Conservation (phyloP, 2,797 vertebrate genomes). For the Lepilemur septentrionalis region DNA sequence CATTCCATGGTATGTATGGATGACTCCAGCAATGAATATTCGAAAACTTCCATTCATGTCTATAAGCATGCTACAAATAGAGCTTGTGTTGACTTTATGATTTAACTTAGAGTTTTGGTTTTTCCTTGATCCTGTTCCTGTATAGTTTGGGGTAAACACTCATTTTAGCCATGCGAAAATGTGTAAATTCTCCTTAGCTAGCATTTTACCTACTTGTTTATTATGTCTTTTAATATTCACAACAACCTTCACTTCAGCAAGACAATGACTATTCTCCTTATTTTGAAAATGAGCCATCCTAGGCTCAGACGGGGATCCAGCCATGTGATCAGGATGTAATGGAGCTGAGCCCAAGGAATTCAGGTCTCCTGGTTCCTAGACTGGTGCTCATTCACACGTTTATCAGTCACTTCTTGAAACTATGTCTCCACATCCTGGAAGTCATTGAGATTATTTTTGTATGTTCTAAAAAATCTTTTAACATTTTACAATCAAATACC, state of each 20-base stretch:
- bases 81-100: not conserved
- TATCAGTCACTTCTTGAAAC: not conserved
- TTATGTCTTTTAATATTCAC: not conserved
- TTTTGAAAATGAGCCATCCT: not conserved
- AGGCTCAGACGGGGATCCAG: not conserved
- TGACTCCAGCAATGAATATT: not conserved
- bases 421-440: not conserved
- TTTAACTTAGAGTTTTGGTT: not conserved
- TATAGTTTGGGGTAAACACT: not conserved
- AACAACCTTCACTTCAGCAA: not conserved
- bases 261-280: not conserved
- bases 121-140: not conserved
- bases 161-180: not conserved
- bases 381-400: not conserved
- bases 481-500: not conserved
- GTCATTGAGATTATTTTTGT: not conserved
- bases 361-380: not conserved
- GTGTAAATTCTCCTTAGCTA: not conserved
- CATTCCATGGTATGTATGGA: not conserved
- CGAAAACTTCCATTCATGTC: not conserved
- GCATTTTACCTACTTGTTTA: not conserved
- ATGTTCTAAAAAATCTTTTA: constrained; percentile 12
- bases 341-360: not conserved
- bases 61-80: not conserved
- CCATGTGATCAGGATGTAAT: not conserved